Evolutionary conservation across 2,797 vertebrate species (phyloP), one percentile per base, ranked within the genome.

Genomic region (Smutsia temminckii): DNA sequence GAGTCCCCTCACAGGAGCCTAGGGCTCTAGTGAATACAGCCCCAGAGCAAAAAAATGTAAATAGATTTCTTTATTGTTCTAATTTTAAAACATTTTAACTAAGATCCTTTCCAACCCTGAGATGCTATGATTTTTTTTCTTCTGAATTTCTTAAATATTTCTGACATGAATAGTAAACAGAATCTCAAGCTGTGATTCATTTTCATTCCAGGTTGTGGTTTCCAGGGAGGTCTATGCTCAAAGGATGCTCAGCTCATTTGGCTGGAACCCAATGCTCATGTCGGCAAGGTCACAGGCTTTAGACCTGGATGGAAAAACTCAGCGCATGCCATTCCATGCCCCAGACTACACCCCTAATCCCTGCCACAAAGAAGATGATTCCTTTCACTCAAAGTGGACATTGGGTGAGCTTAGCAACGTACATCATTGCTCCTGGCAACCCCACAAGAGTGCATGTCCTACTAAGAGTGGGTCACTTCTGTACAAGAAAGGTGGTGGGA

Each of bases 141-240:
- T 25, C 20, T 55, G 80, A 95, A 85, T 95, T 92, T 95, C 94
- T 94, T 53, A 93, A 93, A 49, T 95, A 95, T 89, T 96, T 96
- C 95, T 91, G 81, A 92, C 92, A 95, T 53, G 69, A 93, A 69
- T 29, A 86, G 55, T 84, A 93, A 86, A 90, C 74, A 77, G 90
- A 64, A 79, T 51, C 46, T 71, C 85, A 93, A 63, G 81, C 95
- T 85, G 55, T n/a, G 79, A 89, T 57, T 85, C 89, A 64, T 93
- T 53, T 57, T 57, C 80, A 80, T 37, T 69, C 87, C 83, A 94
- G 94, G 69, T 13, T 96, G 89, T 89, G 89, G 91, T 92, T 96
- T 92, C 71, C 75, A 93, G 94, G 77, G 87, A 75, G 40, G 87
- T 16, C 46, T 23, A 17, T 32, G 68, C 32, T 84, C 55, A 49